A percentile compares a stretch with the other conserved stretches of the same genome.
phyloP scores from a whole-genome alignment of 2,888 invertebrate genomes.

The Merodon equestris region DNA sequence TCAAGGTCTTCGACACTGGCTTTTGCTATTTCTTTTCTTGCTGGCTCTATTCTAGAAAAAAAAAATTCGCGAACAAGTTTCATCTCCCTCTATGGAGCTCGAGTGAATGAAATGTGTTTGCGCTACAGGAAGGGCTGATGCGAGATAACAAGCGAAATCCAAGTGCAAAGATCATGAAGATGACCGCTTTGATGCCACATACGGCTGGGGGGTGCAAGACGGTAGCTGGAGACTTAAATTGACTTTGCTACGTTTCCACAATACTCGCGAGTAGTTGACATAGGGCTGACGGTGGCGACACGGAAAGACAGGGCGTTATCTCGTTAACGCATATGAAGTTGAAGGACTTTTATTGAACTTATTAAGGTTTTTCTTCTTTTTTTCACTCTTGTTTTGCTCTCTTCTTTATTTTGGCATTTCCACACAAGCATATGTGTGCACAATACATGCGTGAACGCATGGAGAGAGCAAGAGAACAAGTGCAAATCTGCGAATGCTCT shows the following conservation, averaged over 20 bases:
- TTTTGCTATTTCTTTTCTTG: slow-evolving; percentile 10
- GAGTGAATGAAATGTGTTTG: neutral
- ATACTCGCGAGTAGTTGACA: slow-evolving; percentile 7
- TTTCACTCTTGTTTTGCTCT: neutral
- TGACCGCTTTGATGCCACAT: slow-evolving; percentile 4
- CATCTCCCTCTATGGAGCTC: slow-evolving; percentile 10
- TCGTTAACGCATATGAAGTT: slow-evolving; percentile 59
- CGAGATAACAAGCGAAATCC: neutral
- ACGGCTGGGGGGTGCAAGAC: too few species aligned
- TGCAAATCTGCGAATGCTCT: too few species aligned
- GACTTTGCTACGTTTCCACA: slow-evolving; percentile 33
- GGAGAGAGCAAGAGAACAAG: slow-evolving; percentile 1
- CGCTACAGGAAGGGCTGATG: neutral
- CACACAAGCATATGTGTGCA: too few species aligned
- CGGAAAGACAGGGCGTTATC: slow-evolving; percentile 49
- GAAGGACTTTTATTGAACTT: slow-evolving; percentile 66
- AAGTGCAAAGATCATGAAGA: slow-evolving; percentile 35
- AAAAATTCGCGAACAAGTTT: slow-evolving; percentile 10
- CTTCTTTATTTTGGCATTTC: slow-evolving; percentile 13
- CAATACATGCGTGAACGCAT: neutral
- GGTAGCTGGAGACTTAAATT: slow-evolving; percentile 23
- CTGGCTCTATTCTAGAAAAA: too few species aligned
- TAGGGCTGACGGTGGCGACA: slow-evolving; percentile 2
- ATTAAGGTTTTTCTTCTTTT: slow-evolving; percentile 29
- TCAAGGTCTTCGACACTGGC: slow-evolving; percentile 58